Evolutionary conservation across 1,140 invertebrate genomes (phyloP), one percentile per base, ranked within the genome.

Genomic region (Pseudomyrmex pallidus): DNA sequence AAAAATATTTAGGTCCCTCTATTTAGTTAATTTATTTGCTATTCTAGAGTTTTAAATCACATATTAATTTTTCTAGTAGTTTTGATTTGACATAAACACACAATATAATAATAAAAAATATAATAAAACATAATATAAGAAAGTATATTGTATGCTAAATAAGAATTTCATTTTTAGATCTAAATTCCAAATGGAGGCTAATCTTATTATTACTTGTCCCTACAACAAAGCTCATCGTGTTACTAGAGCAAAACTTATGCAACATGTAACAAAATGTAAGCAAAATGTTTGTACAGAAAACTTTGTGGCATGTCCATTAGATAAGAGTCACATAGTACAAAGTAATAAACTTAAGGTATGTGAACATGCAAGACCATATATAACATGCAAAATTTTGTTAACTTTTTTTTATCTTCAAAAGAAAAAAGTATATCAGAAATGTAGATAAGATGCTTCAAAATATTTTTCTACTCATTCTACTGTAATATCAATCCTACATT

Each of bases 171-270:
- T 12, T 52, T 52, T 0, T 52, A 52, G 13, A 52, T 52, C 13
- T 8, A 52, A 13, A 57, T 50, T 63, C 44, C 54, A 63, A 17
- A 56, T 35, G n/a, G n/a, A n/a, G 0, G 8, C 17, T n/a, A 22
- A 12, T 1, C 2, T 22, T 35, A 15, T 50, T 9, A 1, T 77
- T 4, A 25, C 57, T 8, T 87, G 85, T n/a, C 85, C 85, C 0
- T 76, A 46, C 1, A 54, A 87, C 56, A n/a, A 66, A 3, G 2
- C 52, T 1, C 86, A 88, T 85, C 57, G 54, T 2, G 82, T 88
- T 67, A 2, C 46, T 9, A 46, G 3, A 15, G n/a, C 0, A 7
- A 56, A 61, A 35, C 1, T 85, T 10, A 56, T 63, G n/a, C 4
- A 0, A 3, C 85, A 88, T n/a, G 1, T 87, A 20, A 0, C 2